Conservation (phyloP, 2,113 vertebrate genomes). For the Crotalus horridus region DNA sequence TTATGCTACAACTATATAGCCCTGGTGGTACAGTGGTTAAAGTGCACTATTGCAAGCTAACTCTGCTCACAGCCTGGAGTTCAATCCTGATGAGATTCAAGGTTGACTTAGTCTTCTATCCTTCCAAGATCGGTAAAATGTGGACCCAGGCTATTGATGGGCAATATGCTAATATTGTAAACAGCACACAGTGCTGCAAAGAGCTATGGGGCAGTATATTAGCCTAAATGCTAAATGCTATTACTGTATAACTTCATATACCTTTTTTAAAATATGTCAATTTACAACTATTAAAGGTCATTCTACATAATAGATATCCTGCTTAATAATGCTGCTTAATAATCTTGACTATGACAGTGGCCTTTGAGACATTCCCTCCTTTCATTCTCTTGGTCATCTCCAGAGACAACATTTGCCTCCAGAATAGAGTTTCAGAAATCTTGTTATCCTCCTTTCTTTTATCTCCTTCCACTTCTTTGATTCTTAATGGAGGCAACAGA, state of each 20-base stretch:
- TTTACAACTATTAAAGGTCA: constrained; percentile 59
- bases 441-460: constrained; percentile 18
- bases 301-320: constrained; percentile 50
- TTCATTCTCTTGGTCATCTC: constrained; percentile 38
- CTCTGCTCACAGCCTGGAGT: too few species aligned
- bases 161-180: too few species aligned
- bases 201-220: too few species aligned
- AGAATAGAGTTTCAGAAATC: constrained; percentile 38
- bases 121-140: too few species aligned
- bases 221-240: too few species aligned
- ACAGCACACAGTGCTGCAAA: too few species aligned
- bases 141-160: too few species aligned
- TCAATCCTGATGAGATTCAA: too few species aligned
- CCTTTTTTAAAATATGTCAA: constrained; percentile 60
- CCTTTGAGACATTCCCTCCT: constrained; percentile 36
- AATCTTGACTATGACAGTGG: constrained; percentile 50
- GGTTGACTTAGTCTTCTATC: too few species aligned
- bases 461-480: constrained; percentile 31
- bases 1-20: too few species aligned
- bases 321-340: constrained; percentile 57
- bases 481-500: constrained; percentile 68
- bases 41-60: too few species aligned
- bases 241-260: constrained; percentile 35
- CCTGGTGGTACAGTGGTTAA: too few species aligned
- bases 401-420: constrained; percentile 25